Evolutionary conservation across 2,888 invertebrate genomes (phyloP).

Genomic region (Ectobius pallidus): DNA sequence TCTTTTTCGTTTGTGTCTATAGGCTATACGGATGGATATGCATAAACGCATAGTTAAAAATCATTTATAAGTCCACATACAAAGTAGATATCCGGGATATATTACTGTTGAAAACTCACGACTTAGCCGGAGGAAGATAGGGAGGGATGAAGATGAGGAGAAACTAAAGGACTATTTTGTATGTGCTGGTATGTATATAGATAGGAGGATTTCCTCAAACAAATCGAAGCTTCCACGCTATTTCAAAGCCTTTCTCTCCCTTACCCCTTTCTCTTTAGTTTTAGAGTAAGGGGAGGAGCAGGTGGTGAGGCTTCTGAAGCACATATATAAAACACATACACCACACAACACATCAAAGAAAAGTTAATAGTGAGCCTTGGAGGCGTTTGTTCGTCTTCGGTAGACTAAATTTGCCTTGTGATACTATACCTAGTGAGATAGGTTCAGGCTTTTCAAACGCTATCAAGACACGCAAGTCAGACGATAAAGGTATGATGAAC

Average conservation of each 20-base stretch:
- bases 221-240: conserved; percentile 40
- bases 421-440: neutral
- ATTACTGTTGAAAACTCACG: conserved; percentile 5
- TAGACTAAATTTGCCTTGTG: conserved; percentile 55
- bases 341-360: conserved; percentile 39
- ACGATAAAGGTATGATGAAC: too few species aligned
- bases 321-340: conserved; percentile 28
- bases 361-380: conserved; percentile 64
- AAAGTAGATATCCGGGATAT: conserved; percentile 4
- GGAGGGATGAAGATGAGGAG: conserved; percentile 12
- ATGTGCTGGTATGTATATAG: conserved; percentile 21
- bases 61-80: conserved; percentile 38
- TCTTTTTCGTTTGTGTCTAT: conserved; percentile 30
- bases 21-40: too few species aligned
- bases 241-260: conserved; percentile 38
- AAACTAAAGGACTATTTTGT: conserved; percentile 21
- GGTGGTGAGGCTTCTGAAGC: conserved; percentile 6
- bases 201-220: conserved; percentile 39
- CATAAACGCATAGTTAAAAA: conserved; percentile 30
- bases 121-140: conserved; percentile 2
- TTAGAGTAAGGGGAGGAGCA: too few species aligned
- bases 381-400: conserved; percentile 64
- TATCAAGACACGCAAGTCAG: conserved; percentile 10
- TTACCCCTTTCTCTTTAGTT: neutral
- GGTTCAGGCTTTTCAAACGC: neutral